Conservation (phyloP, 2,888 invertebrate genomes). For the Hyles lineata region DNA sequence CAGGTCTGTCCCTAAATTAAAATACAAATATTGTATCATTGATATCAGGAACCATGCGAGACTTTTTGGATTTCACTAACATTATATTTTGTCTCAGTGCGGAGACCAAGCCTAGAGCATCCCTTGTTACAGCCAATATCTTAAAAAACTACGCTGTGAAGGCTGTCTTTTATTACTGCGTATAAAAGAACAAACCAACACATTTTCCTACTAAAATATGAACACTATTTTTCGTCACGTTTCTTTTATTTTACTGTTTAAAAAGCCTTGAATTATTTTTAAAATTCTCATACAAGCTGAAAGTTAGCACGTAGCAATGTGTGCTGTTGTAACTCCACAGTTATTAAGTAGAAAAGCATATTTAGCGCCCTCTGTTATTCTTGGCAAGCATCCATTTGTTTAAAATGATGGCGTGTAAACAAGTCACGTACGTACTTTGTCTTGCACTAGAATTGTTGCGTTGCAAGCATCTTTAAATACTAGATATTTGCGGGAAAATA, state of each 20-base stretch:
- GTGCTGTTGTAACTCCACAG: background rate
- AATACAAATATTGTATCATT: too few species aligned
- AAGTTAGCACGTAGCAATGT: background rate
- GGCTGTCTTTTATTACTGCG: too few species aligned
- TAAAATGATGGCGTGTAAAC: background rate
- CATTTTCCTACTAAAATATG: too few species aligned
- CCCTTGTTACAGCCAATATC: too few species aligned
- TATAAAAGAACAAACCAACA: too few species aligned
- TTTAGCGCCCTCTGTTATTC: conserved; percentile 2
- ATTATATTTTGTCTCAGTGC: too few species aligned
- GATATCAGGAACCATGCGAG: too few species aligned
- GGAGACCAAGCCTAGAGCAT: too few species aligned
- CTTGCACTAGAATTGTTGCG: background rate
- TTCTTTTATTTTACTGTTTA: background rate
- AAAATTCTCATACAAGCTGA: background rate
- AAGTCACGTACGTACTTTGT: background rate
- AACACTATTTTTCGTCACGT: background rate
- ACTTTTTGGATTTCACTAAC: too few species aligned
- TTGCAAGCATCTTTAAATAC: background rate
- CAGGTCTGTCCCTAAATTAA: too few species aligned
- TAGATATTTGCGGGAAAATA: too few species aligned
- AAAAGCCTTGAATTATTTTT: background rate
- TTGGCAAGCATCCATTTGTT: background rate
- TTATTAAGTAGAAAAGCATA: background rate
- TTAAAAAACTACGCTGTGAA: too few species aligned